Evolutionary conservation across 2,888 invertebrate genomes (phyloP).

Genomic region (Drosophila crucigera): DNA sequence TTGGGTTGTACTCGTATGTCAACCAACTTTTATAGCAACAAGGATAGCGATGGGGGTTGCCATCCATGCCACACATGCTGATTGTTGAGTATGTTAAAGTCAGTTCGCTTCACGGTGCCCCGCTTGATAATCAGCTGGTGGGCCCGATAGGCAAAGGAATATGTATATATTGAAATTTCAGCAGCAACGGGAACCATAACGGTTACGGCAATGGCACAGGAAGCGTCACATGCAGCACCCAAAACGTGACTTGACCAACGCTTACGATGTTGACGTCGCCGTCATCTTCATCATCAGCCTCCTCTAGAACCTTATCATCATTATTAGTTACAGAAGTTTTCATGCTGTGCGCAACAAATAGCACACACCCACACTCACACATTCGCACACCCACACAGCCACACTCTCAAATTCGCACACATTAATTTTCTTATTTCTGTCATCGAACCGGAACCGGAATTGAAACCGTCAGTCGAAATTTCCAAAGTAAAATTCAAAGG

Average conservation of each 20-base stretch:
- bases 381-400: not conserved
- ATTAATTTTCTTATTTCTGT: not conserved
- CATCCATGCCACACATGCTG: too few relatives aligned
- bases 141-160: not conserved
- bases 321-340: slow-evolving; percentile 28
- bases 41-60: too few relatives aligned
- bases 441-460: not conserved
- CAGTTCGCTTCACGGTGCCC: not conserved
- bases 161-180: not conserved
- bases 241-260: slow-evolving; percentile 70
- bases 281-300: slow-evolving; percentile 1
- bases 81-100: not conserved
- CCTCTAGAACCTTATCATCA: not conserved
- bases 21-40: too few relatives aligned
- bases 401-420: not conserved
- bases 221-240: slow-evolving; percentile 2
- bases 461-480: not conserved
- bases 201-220: not conserved
- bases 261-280: slow-evolving; percentile 36
- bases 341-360: slow-evolving; percentile 48
- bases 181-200: not conserved
- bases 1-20: too few relatives aligned
- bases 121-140: too few relatives aligned
- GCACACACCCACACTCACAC: slow-evolving; percentile 9
- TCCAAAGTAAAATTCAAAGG: not conserved